Conservation (phyloP, 2,797 vertebrate species). For the Oophaga sylvatica region DNA sequence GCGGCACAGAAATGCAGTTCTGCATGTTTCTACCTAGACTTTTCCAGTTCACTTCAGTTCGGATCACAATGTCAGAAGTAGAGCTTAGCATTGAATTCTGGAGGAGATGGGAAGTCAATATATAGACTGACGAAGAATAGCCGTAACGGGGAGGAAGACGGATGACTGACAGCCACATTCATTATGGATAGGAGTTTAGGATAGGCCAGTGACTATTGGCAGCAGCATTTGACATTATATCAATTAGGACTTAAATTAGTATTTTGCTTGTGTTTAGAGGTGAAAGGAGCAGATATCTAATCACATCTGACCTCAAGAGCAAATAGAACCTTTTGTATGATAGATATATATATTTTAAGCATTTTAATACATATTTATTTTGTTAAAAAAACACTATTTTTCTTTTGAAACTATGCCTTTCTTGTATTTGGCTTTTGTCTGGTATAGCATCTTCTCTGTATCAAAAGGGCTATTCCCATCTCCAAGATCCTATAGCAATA, state of each 20-base stretch:
- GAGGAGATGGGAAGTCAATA: conserved; percentile 10
- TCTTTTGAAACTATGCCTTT: no score
- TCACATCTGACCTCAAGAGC: background rate
- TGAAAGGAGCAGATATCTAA: background rate
- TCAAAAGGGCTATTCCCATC: background rate
- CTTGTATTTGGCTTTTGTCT: background rate
- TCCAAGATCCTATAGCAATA: no score
- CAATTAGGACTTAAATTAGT: conserved; percentile 8
- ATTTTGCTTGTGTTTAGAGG: conserved; percentile 1
- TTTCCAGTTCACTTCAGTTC: background rate
- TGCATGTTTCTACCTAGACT: background rate
- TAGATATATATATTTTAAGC: no score
- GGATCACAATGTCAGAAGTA: background rate
- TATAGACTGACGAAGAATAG: conserved; percentile 9
- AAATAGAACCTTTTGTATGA: background rate
- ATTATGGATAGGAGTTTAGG: conserved; percentile 27
- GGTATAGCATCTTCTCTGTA: background rate
- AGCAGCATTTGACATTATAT: background rate
- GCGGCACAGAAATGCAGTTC: no score
- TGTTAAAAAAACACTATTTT: background rate
- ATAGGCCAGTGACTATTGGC: conserved; percentile 15
- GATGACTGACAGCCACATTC: conserved; percentile 23
- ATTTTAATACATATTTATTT: background rate
- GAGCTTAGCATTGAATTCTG: conserved; percentile 22
- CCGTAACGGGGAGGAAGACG: background rate